A percentile compares a stretch with the other conserved stretches of the same genome.
Conservation (phyloP, 2,797 vertebrate genomes). For the Channallabes apus region DNA sequence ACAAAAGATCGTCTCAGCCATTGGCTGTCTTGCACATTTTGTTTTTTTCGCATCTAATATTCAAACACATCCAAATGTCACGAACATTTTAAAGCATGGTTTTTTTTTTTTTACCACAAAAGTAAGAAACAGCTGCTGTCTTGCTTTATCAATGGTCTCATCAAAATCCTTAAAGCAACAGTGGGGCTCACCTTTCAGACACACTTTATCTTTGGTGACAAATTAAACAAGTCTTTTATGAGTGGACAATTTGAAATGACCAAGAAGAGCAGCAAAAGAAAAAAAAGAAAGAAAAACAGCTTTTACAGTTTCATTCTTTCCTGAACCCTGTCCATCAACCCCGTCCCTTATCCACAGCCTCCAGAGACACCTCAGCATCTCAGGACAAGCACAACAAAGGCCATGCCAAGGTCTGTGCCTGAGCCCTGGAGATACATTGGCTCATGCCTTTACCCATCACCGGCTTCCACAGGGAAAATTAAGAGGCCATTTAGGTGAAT, state of each 20-base stretch:
- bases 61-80: conserved; percentile 19
- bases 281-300: conserved; percentile 2
- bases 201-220: background rate
- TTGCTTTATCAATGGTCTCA: conserved; percentile 29
- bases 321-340: conserved; percentile 14
- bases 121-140: conserved; percentile 39
- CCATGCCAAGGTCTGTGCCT: background rate
- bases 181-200: background rate
- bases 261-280: background rate
- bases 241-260: background rate
- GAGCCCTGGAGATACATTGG: conserved; percentile 32
- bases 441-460: conserved; percentile 16
- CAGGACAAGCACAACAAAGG: conserved; percentile 21
- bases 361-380: conserved; percentile 23
- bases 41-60: conserved; percentile 29
- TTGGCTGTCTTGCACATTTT: conserved; percentile 18
- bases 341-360: conserved; percentile 18
- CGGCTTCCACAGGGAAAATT: conserved; percentile 21
- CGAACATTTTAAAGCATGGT: conserved; percentile 36
- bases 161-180: background rate
- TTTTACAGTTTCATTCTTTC: conserved; percentile 34
- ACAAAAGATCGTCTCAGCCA: conserved; percentile 47
- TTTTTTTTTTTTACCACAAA: conserved; percentile 37
- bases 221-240: background rate
- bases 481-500: background rate